These are phyloP conservation scores for Sebastes matsubarae DNA, from an alignment of 2,797 vertebrate genomes.

Conservation along the genomic window DNA sequence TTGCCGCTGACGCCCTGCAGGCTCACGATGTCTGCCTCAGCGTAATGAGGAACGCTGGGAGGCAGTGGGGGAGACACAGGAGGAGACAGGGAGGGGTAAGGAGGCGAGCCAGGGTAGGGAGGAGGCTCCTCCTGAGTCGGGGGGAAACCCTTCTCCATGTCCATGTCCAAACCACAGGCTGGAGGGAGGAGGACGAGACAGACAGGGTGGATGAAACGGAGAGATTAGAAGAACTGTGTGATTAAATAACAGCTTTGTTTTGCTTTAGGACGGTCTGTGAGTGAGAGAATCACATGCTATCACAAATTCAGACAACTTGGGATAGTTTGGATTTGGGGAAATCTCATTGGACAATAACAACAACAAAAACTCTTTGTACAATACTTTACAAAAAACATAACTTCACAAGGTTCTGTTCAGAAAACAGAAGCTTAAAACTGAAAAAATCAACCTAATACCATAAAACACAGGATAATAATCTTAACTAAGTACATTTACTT, in stretches of 20 bases:
- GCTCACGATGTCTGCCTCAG: conserved; percentile 93
- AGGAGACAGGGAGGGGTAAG: conserved; percentile 80
- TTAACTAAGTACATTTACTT: no score
- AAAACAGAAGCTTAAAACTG: neutral
- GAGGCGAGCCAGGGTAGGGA: conserved; percentile 84
- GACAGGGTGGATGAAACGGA: conserved; percentile 36
- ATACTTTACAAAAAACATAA: neutral
- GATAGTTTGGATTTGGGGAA: conserved; percentile 39
- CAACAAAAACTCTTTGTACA: neutral
- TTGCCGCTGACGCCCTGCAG: conserved; percentile 94
- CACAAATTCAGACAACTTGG: neutral
- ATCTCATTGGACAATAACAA: neutral
- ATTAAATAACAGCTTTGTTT: conserved; percentile 8
- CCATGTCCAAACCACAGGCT: conserved; percentile 86
- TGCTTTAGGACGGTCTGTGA: neutral
- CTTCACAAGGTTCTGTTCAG: neutral
- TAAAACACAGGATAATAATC: neutral
- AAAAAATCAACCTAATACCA: neutral
- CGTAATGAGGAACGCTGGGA: conserved; percentile 92
- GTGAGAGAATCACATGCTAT: neutral
- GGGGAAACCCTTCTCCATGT: conserved; percentile 83
- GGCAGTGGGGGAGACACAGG: conserved; percentile 77
- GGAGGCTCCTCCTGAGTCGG: conserved; percentile 83
- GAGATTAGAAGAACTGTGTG: conserved; percentile 8
- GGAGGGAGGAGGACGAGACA: conserved; percentile 39